phyloP scores from a whole-genome alignment of 1,140 invertebrate species.

The Drosophila mayri region DNA sequence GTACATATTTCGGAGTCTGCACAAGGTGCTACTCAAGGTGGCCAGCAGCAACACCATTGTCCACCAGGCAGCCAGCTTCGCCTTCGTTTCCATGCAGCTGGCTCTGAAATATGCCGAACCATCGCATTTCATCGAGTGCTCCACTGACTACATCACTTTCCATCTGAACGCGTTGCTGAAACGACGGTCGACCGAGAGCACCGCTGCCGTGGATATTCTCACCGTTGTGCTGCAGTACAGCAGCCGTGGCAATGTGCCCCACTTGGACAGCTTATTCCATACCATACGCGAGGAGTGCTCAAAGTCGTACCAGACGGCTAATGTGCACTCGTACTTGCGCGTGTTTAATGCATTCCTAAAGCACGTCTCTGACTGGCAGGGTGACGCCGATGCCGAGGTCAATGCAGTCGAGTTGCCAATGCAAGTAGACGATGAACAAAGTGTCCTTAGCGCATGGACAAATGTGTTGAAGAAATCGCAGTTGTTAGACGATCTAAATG shows the following conservation, averaged over 20 bases:
- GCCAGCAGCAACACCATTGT: slow-evolving; percentile 73
- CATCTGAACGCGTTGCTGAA: slow-evolving; percentile 86
- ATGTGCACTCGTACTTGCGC: slow-evolving; percentile 76
- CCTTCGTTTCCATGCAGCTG: slow-evolving; percentile 85
- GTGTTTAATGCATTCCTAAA: slow-evolving; percentile 77
- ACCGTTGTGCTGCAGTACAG: slow-evolving; percentile 86
- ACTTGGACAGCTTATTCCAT: slow-evolving; percentile 86
- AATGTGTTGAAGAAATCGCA: slow-evolving; percentile 52
- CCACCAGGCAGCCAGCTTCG: slow-evolving; percentile 69
- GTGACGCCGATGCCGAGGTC: slow-evolving; percentile 37
- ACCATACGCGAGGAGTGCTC: slow-evolving; percentile 85
- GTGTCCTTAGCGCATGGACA: slow-evolving; percentile 49
- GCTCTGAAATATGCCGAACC: slow-evolving; percentile 83
- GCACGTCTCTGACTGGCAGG: slow-evolving; percentile 61
- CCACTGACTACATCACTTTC: slow-evolving; percentile 87
- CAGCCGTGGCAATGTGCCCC: slow-evolving; percentile 86
- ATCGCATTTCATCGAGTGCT: slow-evolving; percentile 85
- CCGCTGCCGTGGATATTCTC: slow-evolving; percentile 86
- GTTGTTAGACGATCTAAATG: slow-evolving; percentile 25
- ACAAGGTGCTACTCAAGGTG: slow-evolving; percentile 74
- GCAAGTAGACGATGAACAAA: slow-evolving; percentile 62
- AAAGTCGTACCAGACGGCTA: slow-evolving; percentile 59
- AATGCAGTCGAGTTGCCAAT: slow-evolving; percentile 38
- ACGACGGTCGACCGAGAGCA: slow-evolving; percentile 78
- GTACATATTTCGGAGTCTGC: slow-evolving; percentile 67